phyloP scores from a whole-genome alignment of 2,797 vertebrate species.

The Xiphorhynchus erythropygius region DNA sequence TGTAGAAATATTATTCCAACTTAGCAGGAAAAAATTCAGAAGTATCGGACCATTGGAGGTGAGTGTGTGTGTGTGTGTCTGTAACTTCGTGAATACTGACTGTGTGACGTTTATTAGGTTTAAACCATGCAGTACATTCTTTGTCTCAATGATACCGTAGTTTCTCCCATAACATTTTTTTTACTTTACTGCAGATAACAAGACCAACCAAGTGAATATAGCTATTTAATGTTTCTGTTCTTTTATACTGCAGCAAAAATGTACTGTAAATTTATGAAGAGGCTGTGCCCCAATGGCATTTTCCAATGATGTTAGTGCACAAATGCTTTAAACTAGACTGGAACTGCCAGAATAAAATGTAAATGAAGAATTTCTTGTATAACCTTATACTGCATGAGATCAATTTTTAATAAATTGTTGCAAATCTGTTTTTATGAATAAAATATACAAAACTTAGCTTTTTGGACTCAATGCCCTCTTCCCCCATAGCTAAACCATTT shows the following conservation, averaged over 20 bases:
- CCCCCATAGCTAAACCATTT: neutral
- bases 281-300: slow-evolving; percentile 83
- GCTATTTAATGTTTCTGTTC: slow-evolving; percentile 81
- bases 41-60: slow-evolving; percentile 78
- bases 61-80: slow-evolving; percentile 77
- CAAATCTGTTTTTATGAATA: slow-evolving; percentile 91
- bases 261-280: slow-evolving; percentile 81
- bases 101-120: slow-evolving; percentile 84
- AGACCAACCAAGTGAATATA: slow-evolving; percentile 82
- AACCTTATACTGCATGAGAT: slow-evolving; percentile 88
- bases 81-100: slow-evolving; percentile 80
- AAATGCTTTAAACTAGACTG: slow-evolving; percentile 83
- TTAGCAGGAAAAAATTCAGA: slow-evolving; percentile 77
- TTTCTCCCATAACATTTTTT: slow-evolving; percentile 76
- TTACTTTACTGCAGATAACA: slow-evolving; percentile 77
- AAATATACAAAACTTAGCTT: slow-evolving; percentile 76
- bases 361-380: slow-evolving; percentile 86
- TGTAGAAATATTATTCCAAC: slow-evolving; percentile 88
- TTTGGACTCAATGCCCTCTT: slow-evolving; percentile 5
- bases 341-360: slow-evolving; percentile 84
- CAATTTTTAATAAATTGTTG: slow-evolving; percentile 91
- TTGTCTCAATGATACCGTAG: slow-evolving; percentile 81
- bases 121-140: slow-evolving; percentile 82
- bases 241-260: slow-evolving; percentile 82
- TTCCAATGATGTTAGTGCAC: slow-evolving; percentile 83